Conservation (phyloP, 2,113 vertebrate genomes). For the Bos javanicus region DNA sequence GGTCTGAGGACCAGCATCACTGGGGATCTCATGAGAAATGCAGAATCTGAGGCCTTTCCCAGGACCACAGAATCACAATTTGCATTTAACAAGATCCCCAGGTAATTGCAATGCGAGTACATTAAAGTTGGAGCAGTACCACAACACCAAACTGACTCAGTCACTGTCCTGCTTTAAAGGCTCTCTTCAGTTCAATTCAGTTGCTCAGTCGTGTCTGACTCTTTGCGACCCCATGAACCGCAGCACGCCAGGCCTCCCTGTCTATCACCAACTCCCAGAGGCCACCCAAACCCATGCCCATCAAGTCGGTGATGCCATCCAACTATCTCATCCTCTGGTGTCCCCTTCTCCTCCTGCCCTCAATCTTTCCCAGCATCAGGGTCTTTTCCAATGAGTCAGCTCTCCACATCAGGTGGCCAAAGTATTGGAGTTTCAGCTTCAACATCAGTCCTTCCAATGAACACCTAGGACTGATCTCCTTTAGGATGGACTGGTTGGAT, state of each 20-base stretch:
- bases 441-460: too few species aligned
- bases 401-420: too few species aligned
- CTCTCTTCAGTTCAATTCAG: neutral
- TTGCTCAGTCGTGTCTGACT: neutral
- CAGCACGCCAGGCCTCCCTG: neutral
- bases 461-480: too few species aligned
- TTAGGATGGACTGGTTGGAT: too few species aligned
- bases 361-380: too few species aligned
- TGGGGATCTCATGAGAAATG: conserved; percentile 17
- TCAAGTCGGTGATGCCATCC: too few species aligned
- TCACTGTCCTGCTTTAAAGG: neutral
- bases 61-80: neutral
- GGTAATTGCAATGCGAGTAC: neutral
- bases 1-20: neutral
- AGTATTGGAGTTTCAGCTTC: too few species aligned
- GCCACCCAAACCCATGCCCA: too few species aligned
- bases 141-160: neutral
- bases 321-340: too few species aligned
- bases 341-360: too few species aligned
- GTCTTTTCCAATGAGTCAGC: too few species aligned
- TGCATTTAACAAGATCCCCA: neutral
- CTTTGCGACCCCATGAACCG: neutral
- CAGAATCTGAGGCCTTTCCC: neutral
- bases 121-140: neutral
- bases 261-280: rapidly evolving